Percentiles rank a stretch among this genome's conserved stretches.
These are phyloP conservation scores for Drepana falcataria DNA, from an alignment of 2,888 invertebrate genomes.

Conservation along the genomic window DNA sequence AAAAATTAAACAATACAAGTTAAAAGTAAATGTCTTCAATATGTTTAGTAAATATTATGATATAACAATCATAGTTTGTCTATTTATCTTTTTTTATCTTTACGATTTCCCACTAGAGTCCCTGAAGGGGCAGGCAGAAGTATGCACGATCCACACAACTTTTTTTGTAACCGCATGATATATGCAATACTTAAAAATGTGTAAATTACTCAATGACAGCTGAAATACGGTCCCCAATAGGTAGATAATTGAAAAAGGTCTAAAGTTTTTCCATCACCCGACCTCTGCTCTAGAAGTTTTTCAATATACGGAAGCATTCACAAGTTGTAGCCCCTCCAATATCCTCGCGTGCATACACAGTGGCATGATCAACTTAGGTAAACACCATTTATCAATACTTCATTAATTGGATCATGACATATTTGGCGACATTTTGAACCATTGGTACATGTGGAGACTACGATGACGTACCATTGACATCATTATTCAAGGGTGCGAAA, in stretches of 20 bases:
- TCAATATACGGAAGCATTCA: conserved; percentile 3
- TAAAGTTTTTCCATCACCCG: conserved; percentile 4
- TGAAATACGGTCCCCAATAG: background rate
- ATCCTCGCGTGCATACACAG: conserved; percentile 5
- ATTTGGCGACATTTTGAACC: background rate
- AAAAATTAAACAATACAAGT: too few relatives aligned
- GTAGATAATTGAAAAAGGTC: conserved; percentile 4
- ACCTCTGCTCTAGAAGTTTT: conserved; percentile 5
- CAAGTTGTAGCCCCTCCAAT: background rate
- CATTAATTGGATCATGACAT: conserved; percentile 10
- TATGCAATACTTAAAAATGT: too few relatives aligned
- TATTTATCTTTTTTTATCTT: too few relatives aligned
- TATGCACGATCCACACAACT: too few relatives aligned
- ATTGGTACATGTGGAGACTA: too few relatives aligned
- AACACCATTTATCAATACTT: conserved; percentile 12
- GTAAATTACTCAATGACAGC: background rate
- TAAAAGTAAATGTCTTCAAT: too few relatives aligned
- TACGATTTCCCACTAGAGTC: too few relatives aligned
- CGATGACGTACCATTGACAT: background rate
- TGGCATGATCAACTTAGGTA: conserved; percentile 10
- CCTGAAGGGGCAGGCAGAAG: too few relatives aligned
- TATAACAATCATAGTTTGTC: too few relatives aligned
- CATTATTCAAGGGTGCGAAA: too few relatives aligned
- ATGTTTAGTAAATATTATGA: too few relatives aligned
- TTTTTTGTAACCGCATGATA: too few relatives aligned